Evolutionary conservation across 2,113 vertebrate genomes (phyloP).

Genomic region (Pterocles orientalis): DNA sequence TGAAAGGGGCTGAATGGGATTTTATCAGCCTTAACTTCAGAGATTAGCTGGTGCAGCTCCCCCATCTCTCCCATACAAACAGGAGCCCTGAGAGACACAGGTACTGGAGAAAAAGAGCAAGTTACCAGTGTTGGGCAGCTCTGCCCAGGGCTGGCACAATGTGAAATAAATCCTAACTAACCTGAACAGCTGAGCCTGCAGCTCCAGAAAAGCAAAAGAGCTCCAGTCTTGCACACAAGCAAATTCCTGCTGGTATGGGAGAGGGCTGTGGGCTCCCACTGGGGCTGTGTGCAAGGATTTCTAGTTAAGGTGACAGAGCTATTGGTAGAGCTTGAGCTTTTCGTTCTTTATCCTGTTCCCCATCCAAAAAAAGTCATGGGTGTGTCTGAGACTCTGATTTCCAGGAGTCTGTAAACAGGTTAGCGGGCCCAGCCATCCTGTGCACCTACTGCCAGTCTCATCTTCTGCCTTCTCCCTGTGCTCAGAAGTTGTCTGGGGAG

Average conservation of each 20-base stretch:
- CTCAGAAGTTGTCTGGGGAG: slow-evolving; percentile 65
- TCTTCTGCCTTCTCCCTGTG: background rate
- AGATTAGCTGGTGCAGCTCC: background rate
- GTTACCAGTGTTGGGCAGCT: background rate
- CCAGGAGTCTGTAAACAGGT: background rate
- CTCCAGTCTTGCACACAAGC: background rate
- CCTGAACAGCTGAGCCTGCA: background rate
- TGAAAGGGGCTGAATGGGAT: background rate
- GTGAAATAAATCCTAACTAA: background rate
- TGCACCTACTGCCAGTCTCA: background rate
- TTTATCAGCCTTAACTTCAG: background rate
- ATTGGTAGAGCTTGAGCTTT: background rate
- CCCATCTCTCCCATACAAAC: background rate
- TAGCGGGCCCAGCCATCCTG: background rate
- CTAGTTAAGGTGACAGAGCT: background rate
- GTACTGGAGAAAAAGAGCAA: background rate
- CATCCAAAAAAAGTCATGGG: background rate
- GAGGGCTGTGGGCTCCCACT: background rate
- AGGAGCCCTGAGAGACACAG: background rate
- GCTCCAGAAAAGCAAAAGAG: background rate
- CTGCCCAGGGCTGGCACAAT: background rate
- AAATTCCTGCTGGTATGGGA: background rate
- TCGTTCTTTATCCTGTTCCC: background rate
- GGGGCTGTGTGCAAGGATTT: background rate
- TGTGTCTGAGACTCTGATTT: background rate